These are phyloP conservation scores for Xenopus tropicalis DNA, from an alignment of 2,113 vertebrate genomes.

Conservation along the genomic window UCB_Xtro_10.0 CM004451.2:20404501-20405000, in stretches of 20 bases:
- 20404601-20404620: conserved; percentile 32
- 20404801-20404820: conserved; percentile 34
- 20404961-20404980: background rate
- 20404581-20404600: conserved; percentile 17
- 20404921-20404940: conserved; percentile 34
- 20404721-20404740: conserved; percentile 42
- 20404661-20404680: conserved; percentile 39
- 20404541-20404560: conserved; percentile 11
- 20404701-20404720: conserved; percentile 30
- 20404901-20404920: background rate
- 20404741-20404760: conserved; percentile 30
- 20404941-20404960: conserved; percentile 39
- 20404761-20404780: conserved; percentile 3
- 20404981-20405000: no score
- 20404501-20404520: conserved; percentile 26
- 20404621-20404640: conserved; percentile 35
- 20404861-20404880: conserved; percentile 8
- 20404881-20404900: background rate
- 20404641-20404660: conserved; percentile 41
- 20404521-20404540: conserved; percentile 29
- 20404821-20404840: conserved; percentile 35
- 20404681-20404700: conserved; percentile 33
- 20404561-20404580: background rate
- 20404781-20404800: conserved; percentile 12
- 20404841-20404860: background rate